Conservation (phyloP, 2,888 invertebrate species). For the Chironomus tentans region DNA sequence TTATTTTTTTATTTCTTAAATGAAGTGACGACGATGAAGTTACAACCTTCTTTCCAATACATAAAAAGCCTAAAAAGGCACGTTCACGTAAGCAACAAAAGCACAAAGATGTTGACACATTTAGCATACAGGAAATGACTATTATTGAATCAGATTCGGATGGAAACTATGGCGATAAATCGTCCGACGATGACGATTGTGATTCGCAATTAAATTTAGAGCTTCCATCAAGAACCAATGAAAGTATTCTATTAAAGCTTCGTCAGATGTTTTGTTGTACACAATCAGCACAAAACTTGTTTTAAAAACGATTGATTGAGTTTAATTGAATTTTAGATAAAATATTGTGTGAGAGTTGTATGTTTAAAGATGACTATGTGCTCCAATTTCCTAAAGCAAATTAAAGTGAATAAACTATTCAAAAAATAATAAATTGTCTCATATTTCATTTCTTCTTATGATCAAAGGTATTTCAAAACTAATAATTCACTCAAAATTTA, state of each 20-base stretch:
- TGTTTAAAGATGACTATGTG: too few relatives aligned
- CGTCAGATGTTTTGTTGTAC: constrained; percentile 19
- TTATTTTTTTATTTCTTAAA: background rate
- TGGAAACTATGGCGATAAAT: constrained; percentile 38
- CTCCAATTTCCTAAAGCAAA: too few relatives aligned
- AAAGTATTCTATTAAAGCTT: constrained; percentile 33
- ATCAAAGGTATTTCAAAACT: too few relatives aligned
- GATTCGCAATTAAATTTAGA: constrained; percentile 40
- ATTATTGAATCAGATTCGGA: constrained; percentile 39
- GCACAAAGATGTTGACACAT: constrained; percentile 34
- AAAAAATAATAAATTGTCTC: too few relatives aligned
- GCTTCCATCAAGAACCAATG: constrained; percentile 36
- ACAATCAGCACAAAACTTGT: constrained; percentile 1
- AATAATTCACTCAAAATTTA: too few relatives aligned
- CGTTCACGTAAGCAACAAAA: background rate
- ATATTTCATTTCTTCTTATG: too few relatives aligned
- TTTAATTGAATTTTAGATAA: background rate
- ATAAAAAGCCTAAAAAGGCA: constrained; percentile 9
- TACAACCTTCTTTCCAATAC: constrained; percentile 38
- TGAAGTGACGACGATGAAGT: constrained; percentile 37
- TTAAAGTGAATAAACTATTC: too few relatives aligned
- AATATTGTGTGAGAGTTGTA: background rate
- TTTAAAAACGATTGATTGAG: background rate
- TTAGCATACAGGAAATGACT: constrained; percentile 43
- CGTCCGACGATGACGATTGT: constrained; percentile 37